These are phyloP conservation scores for Rhizomys pruinosus DNA, from an alignment of 2,113 vertebrate species.

Conservation along the genomic window DNA sequence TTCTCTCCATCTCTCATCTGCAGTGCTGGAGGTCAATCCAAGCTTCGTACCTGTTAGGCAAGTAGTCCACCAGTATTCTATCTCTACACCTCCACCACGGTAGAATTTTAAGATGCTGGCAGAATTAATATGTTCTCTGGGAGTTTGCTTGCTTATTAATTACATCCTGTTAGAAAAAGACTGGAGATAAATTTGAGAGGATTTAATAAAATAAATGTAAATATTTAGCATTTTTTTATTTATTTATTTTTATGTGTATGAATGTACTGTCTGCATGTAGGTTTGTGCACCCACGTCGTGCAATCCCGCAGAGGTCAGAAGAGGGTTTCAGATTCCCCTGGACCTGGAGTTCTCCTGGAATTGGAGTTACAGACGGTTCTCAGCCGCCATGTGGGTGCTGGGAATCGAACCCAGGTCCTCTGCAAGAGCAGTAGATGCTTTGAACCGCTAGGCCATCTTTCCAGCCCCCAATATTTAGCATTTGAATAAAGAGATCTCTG, in stretches of 20 bases:
- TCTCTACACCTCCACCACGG: neutral
- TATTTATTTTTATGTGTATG: no score
- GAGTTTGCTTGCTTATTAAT: neutral
- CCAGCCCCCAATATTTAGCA: no score
- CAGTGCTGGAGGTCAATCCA: neutral
- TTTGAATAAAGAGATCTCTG: neutral
- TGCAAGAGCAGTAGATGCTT: no score
- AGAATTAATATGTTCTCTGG: neutral
- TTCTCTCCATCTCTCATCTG: neutral
- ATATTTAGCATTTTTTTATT: slow-evolving; percentile 14
- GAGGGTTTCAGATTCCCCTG: no score
- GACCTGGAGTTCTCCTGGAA: no score
- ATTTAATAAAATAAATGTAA: neutral
- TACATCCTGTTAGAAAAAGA: neutral
- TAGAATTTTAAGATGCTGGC: neutral
- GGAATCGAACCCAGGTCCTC: no score
- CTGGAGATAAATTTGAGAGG: neutral
- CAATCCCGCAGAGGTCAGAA: no score
- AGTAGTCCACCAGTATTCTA: neutral
- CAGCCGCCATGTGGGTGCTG: no score
- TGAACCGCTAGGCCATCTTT: no score
- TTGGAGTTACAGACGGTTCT: no score
- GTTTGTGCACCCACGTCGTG: no score
- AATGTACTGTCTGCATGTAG: no score
- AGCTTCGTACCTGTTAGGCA: neutral